Conservation (phyloP, 2,113 vertebrate genomes). For the Phocoena sinus region DNA sequence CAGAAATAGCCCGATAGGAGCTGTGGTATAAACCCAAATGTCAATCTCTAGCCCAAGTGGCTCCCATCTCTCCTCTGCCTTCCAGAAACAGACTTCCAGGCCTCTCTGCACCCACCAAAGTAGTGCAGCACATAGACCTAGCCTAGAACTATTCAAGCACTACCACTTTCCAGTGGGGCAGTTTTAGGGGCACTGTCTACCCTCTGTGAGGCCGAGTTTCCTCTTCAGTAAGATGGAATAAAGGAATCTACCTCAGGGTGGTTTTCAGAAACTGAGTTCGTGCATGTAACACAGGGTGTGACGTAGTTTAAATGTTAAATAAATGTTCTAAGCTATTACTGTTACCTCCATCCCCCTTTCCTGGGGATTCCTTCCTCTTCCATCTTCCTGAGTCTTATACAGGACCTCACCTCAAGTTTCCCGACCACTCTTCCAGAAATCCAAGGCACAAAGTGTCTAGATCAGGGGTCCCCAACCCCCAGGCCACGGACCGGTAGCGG, state of each 20-base stretch:
- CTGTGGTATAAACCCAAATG: background rate
- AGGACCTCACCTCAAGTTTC: background rate
- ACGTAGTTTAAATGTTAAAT: background rate
- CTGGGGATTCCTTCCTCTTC: background rate
- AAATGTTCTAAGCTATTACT: background rate
- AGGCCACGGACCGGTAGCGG: rapidly evolving
- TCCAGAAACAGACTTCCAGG: background rate
- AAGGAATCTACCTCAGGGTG: background rate
- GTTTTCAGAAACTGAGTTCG: background rate
- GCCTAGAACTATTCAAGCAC: background rate
- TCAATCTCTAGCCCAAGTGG: background rate
- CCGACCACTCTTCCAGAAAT: background rate
- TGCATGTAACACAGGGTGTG: background rate
- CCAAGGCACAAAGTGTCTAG: background rate
- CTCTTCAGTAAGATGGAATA: background rate
- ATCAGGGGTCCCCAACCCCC: background rate
- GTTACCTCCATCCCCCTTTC: background rate
- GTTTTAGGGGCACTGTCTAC: background rate
- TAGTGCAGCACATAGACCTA: background rate
- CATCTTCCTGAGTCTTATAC: background rate
- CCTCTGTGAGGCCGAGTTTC: background rate
- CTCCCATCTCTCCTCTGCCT: background rate
- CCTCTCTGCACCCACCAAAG: background rate
- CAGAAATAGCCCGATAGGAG: background rate
- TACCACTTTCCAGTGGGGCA: background rate